Conservation (phyloP, 2,888 invertebrate genomes). For the Ormyrus nitidulus region DNA sequence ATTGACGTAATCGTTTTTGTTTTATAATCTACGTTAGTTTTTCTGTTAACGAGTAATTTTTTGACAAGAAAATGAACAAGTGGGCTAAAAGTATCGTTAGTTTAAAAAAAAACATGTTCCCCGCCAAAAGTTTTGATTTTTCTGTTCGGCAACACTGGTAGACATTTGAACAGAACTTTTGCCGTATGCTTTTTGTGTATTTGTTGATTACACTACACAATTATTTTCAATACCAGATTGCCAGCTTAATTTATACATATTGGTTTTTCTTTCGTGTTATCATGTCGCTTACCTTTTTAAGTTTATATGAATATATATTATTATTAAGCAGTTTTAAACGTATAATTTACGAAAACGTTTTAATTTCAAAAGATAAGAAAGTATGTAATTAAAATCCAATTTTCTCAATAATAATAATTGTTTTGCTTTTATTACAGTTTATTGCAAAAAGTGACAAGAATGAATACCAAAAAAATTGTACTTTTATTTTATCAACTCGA, state of each 20-base stretch:
- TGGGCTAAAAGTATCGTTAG: too few relatives aligned
- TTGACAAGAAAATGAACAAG: too few relatives aligned
- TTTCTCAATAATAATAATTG: too few relatives aligned
- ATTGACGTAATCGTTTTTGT: too few relatives aligned
- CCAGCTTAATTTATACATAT: constrained; percentile 52
- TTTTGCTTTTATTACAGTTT: too few relatives aligned
- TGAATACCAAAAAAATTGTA: too few relatives aligned
- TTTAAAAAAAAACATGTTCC: constrained; percentile 18
- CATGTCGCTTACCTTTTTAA: constrained; percentile 5
- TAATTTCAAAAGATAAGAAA: constrained; percentile 5
- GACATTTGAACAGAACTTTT: constrained; percentile 35
- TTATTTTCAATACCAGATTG: constrained; percentile 54
- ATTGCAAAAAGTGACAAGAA: too few relatives aligned
- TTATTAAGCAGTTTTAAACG: background rate
- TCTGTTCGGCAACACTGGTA: constrained; percentile 46
- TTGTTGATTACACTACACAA: constrained; percentile 37
- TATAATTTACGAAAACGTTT: background rate
- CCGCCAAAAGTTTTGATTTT: constrained; percentile 37
- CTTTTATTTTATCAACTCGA: too few relatives aligned
- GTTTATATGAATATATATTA: constrained; percentile 6
- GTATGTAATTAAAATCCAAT: background rate
- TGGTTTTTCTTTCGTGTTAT: constrained; percentile 42
- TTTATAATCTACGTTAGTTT: background rate
- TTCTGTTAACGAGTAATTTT: background rate
- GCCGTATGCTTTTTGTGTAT: background rate